A percentile compares a stretch with the other conserved stretches of the same genome.
Conservation (phyloP, 37 sponge, comb jelly and placozoan species). For the Aplysina aerophoba region DNA sequence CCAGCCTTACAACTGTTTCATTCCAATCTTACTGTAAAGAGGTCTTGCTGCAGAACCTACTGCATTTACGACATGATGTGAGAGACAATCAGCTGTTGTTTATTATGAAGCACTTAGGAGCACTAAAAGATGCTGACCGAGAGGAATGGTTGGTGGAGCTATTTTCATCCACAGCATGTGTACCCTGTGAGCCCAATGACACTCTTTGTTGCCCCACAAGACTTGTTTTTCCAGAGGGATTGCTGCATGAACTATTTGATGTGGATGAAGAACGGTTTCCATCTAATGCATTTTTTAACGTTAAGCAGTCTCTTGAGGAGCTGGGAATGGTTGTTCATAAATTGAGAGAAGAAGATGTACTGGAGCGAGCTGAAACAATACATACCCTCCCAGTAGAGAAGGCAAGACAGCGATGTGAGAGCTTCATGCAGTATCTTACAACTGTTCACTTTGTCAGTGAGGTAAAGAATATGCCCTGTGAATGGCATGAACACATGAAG, state of each 20-base stretch:
- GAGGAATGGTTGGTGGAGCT: conserved; percentile 34
- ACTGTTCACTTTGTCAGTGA: not conserved
- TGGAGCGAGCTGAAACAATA: conserved; percentile 43
- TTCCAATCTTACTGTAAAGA: not conserved
- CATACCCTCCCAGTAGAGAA: not conserved
- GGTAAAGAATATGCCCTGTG: not conserved
- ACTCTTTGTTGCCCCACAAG: conserved; percentile 6
- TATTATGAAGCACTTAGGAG: conserved; percentile 27
- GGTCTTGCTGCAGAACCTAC: conserved; percentile 44
- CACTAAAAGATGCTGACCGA: not conserved
- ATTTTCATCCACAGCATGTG: conserved; percentile 21
- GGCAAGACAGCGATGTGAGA: conserved; percentile 37
- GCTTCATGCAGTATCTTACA: conserved; percentile 31
- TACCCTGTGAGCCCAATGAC: conserved; percentile 29
- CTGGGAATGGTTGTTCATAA: conserved; percentile 45
- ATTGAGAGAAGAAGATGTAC: conserved; percentile 36
- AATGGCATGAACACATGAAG: not conserved
- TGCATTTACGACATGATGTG: not conserved
- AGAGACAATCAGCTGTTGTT: conserved; percentile 43
- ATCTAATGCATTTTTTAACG: conserved; percentile 6
- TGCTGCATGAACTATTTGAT: conserved; percentile 37
- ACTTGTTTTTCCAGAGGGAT: conserved; percentile 36
- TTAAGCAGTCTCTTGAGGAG: not conserved
- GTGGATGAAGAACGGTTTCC: conserved; percentile 62
- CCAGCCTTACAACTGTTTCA: not conserved